These are phyloP conservation scores for Galerucella calmariensis DNA, from an alignment of 2,888 invertebrate species.

Conservation along the genomic window DNA sequence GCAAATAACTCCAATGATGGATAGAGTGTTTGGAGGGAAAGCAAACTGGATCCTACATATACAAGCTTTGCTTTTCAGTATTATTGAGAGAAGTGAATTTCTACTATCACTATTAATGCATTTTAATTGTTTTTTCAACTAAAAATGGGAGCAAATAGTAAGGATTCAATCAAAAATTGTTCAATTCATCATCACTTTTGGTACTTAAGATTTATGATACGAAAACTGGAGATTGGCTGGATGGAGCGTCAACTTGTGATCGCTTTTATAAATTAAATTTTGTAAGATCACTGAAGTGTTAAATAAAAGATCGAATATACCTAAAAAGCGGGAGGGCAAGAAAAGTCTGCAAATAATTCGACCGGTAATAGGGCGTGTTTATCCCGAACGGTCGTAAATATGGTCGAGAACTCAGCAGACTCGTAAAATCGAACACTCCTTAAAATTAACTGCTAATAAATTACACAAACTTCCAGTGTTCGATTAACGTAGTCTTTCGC, in stretches of 20 bases:
- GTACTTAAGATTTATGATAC: background rate
- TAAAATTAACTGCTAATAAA: conserved; percentile 64
- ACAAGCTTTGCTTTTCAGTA: background rate
- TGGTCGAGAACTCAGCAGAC: conserved; percentile 52
- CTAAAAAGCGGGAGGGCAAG: conserved; percentile 24
- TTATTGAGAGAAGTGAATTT: background rate
- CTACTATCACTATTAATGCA: background rate
- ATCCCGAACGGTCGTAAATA: conserved; percentile 54
- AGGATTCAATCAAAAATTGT: no score
- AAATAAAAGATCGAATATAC: conserved; percentile 19
- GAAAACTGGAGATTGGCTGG: background rate
- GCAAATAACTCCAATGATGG: background rate
- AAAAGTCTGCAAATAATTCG: conserved; percentile 40
- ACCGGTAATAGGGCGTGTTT: conserved; percentile 48
- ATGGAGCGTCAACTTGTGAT: background rate
- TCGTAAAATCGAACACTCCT: conserved; percentile 64
- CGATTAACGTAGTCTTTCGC: conserved; percentile 45
- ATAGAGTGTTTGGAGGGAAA: background rate
- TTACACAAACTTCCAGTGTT: conserved; percentile 52
- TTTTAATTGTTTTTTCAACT: no score
- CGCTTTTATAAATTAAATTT: conserved; percentile 1
- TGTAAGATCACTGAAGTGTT: conserved; percentile 11
- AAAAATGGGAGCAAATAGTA: no score
- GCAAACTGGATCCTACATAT: background rate
- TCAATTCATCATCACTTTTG: no score